Conservation (phyloP, 1,140 invertebrate species). For the Drosophila pruinosa region DNA sequence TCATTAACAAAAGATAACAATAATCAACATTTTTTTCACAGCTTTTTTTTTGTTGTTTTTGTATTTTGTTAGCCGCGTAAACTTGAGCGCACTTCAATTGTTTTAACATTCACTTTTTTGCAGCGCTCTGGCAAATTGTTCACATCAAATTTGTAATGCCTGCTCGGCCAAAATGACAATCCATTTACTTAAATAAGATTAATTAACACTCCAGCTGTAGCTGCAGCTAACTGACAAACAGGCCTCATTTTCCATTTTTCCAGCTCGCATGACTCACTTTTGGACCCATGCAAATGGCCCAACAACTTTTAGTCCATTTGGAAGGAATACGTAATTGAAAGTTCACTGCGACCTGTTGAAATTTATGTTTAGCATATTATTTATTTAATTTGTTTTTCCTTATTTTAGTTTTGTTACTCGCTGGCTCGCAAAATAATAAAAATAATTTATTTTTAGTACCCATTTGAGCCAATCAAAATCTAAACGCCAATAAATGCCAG, state of each 20-base stretch:
- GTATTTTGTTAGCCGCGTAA: slow-evolving; percentile 1
- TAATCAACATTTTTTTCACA: slow-evolving; percentile 14
- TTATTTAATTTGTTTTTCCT: slow-evolving; percentile 10
- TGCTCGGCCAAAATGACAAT: slow-evolving; percentile 57
- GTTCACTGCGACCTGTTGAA: slow-evolving; percentile 38
- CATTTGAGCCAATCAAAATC: slow-evolving; percentile 68
- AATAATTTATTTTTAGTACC: slow-evolving; percentile 57
- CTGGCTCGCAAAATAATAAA: slow-evolving; percentile 46
- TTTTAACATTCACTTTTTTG: slow-evolving; percentile 69
- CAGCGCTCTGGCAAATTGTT: slow-evolving; percentile 26
- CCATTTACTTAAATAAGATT: slow-evolving; percentile 71
- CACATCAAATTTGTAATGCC: slow-evolving; percentile 65
- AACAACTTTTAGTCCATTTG: not conserved
- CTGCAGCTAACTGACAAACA: slow-evolving; percentile 10
- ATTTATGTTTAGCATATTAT: not conserved
- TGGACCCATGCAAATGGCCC: not conserved
- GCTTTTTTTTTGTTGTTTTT: slow-evolving; percentile 4
- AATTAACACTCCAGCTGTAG: slow-evolving; percentile 61
- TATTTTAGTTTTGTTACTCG: slow-evolving; percentile 1
- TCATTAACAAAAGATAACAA: slow-evolving; percentile 72
- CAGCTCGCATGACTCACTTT: slow-evolving; percentile 30
- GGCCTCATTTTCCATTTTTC: slow-evolving; percentile 28
- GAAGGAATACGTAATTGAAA: slow-evolving; percentile 37
- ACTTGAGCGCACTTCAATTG: slow-evolving; percentile 58
- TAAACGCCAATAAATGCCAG: slow-evolving; percentile 70